Conservation (phyloP, 1,140 invertebrate species). For the Leptestheria dahalacensis region DNA sequence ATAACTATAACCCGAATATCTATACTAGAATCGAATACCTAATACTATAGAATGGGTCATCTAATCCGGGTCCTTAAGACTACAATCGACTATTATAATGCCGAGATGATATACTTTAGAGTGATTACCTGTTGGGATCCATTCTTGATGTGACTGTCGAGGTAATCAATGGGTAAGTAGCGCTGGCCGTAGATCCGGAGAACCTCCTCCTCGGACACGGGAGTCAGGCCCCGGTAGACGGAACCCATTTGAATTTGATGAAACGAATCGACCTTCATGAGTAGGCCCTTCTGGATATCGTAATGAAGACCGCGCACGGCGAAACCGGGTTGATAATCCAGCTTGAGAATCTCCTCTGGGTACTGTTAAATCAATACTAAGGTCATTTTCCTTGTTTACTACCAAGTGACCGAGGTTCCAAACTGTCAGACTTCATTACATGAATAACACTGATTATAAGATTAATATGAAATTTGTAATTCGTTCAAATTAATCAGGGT, state of each 20-base stretch:
- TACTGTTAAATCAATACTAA: too few species aligned
- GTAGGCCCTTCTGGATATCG: constrained; percentile 86
- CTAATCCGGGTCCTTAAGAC: neutral
- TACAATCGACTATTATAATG: neutral
- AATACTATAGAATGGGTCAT: too few species aligned
- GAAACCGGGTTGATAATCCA: constrained; percentile 78
- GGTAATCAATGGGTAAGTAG: constrained; percentile 26
- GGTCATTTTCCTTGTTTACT: too few species aligned
- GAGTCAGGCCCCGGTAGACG: constrained; percentile 75
- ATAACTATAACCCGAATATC: constrained; percentile 6
- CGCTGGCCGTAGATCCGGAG: constrained; percentile 69
- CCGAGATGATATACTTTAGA: constrained; percentile 32
- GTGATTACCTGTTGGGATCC: constrained; percentile 38
- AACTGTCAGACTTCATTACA: too few species aligned
- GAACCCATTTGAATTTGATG: constrained; percentile 89
- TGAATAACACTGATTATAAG: too few species aligned
- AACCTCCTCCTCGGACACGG: constrained; percentile 70
- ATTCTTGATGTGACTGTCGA: constrained; percentile 18
- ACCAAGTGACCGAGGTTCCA: too few species aligned
- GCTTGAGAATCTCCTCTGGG: constrained; percentile 60
- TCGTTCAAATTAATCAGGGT: too few species aligned
- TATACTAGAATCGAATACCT: neutral
- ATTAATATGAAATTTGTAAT: too few species aligned
- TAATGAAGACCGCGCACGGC: constrained; percentile 88
- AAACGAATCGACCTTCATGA: constrained; percentile 91